Conservation (phyloP, 2,113 vertebrate genomes). For the Seriola rivoliana region DNA sequence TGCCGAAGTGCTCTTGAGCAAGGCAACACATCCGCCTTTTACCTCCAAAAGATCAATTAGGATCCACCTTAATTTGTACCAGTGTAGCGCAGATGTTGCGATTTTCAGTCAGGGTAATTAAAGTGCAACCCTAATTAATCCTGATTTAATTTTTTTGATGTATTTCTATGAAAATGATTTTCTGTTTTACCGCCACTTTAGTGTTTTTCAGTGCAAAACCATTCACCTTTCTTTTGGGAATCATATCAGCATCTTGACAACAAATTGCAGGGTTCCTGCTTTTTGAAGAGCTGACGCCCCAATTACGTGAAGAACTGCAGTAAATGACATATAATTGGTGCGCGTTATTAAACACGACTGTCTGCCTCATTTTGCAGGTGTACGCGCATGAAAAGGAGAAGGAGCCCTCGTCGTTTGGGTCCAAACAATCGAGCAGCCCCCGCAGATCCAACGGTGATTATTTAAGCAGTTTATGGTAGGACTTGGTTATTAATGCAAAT, state of each 20-base stretch:
- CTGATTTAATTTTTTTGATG: background rate
- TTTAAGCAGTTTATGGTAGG: background rate
- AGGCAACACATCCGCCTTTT: background rate
- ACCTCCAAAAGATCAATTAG: background rate
- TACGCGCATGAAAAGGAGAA: constrained; percentile 87
- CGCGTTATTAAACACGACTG: constrained; percentile 65
- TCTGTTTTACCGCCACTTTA: background rate
- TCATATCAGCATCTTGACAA: background rate
- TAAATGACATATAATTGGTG: constrained; percentile 78
- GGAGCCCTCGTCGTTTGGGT: constrained; percentile 73
- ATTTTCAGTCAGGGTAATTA: background rate
- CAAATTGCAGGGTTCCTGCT: background rate
- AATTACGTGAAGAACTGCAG: constrained; percentile 57
- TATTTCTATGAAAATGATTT: background rate
- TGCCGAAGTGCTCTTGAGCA: background rate
- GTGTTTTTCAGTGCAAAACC: background rate
- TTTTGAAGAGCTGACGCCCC: constrained; percentile 6
- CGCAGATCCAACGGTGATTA: constrained; percentile 88
- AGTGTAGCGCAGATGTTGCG: background rate
- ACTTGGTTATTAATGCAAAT: background rate
- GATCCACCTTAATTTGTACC: background rate
- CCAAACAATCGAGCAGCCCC: constrained; percentile 84
- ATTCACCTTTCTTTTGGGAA: background rate
- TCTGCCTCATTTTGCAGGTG: constrained; percentile 85
- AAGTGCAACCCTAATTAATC: background rate